phyloP scores from a whole-genome alignment of 1,140 invertebrate species.

The Maniola jurtina region DNA sequence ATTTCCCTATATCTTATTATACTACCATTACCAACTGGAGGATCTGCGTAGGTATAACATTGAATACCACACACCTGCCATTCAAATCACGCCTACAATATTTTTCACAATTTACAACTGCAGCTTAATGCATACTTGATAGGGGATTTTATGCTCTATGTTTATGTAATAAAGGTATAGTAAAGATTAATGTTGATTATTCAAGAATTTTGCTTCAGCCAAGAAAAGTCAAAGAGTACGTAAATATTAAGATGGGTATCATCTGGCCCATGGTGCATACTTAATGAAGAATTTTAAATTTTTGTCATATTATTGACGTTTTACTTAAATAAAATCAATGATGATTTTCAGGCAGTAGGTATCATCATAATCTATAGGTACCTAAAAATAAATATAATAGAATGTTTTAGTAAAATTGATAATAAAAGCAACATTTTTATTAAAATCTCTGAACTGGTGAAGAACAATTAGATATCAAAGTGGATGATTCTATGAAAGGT shows the following conservation, averaged over 20 bases:
- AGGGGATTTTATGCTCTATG: slow-evolving; percentile 21
- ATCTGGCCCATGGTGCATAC: too few relatives aligned
- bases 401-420: too few relatives aligned
- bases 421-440: too few relatives aligned
- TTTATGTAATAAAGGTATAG: slow-evolving; percentile 16
- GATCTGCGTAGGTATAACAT: slow-evolving; percentile 22
- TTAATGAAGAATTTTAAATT: too few relatives aligned
- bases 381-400: too few relatives aligned
- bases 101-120: slow-evolving; percentile 33
- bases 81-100: slow-evolving; percentile 63
- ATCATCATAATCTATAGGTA: too few relatives aligned
- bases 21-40: slow-evolving; percentile 10
- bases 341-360: too few relatives aligned
- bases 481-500: too few relatives aligned
- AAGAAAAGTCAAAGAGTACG: slow-evolving; percentile 25
- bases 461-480: too few relatives aligned
- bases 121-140: slow-evolving; percentile 20
- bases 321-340: too few relatives aligned
- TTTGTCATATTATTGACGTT: too few relatives aligned
- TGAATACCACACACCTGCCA: slow-evolving; percentile 56
- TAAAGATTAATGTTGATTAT: slow-evolving; percentile 27
- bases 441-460: too few relatives aligned
- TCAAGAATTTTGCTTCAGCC: slow-evolving; percentile 24
- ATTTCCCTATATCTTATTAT: slow-evolving; percentile 5
- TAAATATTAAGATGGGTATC: neutral